Percentiles rank a stretch among this genome's conserved stretches.
phyloP scores from a whole-genome alignment of 2,797 vertebrate genomes.

The Merluccius polli region DNA sequence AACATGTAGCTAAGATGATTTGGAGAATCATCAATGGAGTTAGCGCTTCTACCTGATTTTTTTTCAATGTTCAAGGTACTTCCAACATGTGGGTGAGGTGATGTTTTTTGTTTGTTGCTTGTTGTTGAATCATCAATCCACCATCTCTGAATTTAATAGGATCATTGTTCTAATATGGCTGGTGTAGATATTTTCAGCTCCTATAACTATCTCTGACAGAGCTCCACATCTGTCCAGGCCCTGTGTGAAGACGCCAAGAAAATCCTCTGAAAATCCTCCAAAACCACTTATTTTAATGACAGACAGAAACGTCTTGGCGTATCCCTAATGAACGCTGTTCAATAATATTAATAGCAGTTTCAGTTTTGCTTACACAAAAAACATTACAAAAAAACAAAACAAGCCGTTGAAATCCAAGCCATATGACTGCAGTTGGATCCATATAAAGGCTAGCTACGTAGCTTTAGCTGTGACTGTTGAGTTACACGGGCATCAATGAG shows the following conservation, averaged over 20 bases:
- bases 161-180: conserved; percentile 36
- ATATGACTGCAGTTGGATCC: conserved; percentile 25
- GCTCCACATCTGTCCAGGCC: conserved; percentile 43
- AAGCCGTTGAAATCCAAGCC: conserved; percentile 5
- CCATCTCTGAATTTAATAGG: conserved; percentile 30
- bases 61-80: not conserved
- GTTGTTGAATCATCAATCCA: conserved; percentile 20
- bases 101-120: not conserved
- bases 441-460: conserved; percentile 36
- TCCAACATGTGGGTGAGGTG: not conserved
- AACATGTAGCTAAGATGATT: not conserved
- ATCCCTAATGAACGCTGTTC: conserved; percentile 3
- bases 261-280: conserved; percentile 37
- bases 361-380: not conserved
- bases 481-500: conserved; percentile 53
- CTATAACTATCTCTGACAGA: conserved; percentile 33
- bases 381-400: too few relatives aligned
- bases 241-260: conserved; percentile 45
- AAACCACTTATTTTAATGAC: conserved; percentile 29
- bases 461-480: conserved; percentile 37
- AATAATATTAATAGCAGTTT: not conserved
- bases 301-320: conserved; percentile 14
- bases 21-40: not conserved
- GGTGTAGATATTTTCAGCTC: conserved; percentile 49
- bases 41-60: not conserved